A percentile compares a stretch with the other conserved stretches of the same genome.
Evolutionary conservation across 2,888 invertebrate species (phyloP).

Genomic region (Cantharis rufa): DNA sequence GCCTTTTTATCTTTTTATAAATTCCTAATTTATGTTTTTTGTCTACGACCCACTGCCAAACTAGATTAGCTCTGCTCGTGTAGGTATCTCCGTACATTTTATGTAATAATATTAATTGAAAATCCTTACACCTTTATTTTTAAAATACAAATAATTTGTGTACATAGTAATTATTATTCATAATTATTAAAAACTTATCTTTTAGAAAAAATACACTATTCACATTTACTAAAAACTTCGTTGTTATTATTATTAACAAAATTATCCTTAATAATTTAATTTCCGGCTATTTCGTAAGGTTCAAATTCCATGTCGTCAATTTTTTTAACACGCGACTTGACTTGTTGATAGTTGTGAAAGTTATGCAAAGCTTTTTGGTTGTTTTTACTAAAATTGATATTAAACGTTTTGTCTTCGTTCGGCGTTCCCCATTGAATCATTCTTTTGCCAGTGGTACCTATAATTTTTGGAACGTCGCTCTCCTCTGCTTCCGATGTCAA

Average conservation of each 20-base stretch:
- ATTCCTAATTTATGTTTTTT: background rate
- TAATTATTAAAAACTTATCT: background rate
- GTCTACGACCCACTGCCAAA: background rate
- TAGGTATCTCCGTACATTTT: background rate
- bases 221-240: background rate
- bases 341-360: conserved; percentile 58
- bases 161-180: background rate
- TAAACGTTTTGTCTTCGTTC: conserved; percentile 36
- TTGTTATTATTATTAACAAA: background rate
- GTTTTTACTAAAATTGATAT: conserved; percentile 32
- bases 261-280: background rate
- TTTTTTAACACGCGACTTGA: conserved; percentile 63
- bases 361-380: conserved; percentile 42
- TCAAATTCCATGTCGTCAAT: conserved; percentile 86
- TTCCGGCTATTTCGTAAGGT: conserved; percentile 52
- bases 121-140: conserved; percentile 9
- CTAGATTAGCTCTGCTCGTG: background rate
- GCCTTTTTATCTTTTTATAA: background rate
- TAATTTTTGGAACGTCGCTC: conserved; percentile 54
- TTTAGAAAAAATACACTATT: background rate
- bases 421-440: conserved; percentile 35
- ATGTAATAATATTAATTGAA: background rate
- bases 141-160: background rate
- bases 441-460: conserved; percentile 47
- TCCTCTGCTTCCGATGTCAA: conserved; percentile 2